These are phyloP conservation scores for Rallus crepitans DNA, from an alignment of 2,797 vertebrate genomes.

Conservation along the genomic window DNA sequence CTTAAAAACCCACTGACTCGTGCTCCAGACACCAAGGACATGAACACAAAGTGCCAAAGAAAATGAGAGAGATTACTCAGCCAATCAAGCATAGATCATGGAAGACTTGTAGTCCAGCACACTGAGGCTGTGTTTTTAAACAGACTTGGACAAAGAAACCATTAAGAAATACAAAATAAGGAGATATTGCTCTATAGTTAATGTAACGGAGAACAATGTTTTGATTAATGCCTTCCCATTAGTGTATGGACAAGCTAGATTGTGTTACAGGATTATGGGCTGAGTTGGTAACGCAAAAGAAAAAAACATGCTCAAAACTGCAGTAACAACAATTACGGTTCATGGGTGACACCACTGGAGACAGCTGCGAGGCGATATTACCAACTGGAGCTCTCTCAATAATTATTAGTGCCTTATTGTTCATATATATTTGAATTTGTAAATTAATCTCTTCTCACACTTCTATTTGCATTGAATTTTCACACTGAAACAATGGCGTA, in stretches of 20 bases:
- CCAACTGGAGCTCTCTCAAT: neutral
- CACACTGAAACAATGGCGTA: neutral
- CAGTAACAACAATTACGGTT: neutral
- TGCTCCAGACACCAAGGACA: neutral
- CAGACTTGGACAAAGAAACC: conserved; percentile 10
- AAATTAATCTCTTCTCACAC: neutral
- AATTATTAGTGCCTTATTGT: neutral
- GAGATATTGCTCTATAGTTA: conserved; percentile 30
- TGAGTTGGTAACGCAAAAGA: neutral
- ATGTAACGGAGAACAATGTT: neutral
- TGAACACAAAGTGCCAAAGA: neutral
- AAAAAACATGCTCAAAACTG: neutral
- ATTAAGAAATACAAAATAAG: conserved; percentile 43
- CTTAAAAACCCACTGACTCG: neutral
- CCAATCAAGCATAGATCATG: neutral
- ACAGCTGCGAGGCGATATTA: neutral
- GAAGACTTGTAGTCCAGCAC: neutral
- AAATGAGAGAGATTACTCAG: conserved; percentile 40
- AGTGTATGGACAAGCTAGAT: conserved; percentile 3
- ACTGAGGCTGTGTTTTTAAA: neutral
- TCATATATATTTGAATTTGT: neutral
- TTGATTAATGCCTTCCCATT: conserved; percentile 59
- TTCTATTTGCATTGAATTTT: neutral
- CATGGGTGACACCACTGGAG: neutral
- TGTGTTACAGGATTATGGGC: neutral